Conservation (phyloP, 2,797 vertebrate genomes). For the Gadopsis marmoratus region DNA sequence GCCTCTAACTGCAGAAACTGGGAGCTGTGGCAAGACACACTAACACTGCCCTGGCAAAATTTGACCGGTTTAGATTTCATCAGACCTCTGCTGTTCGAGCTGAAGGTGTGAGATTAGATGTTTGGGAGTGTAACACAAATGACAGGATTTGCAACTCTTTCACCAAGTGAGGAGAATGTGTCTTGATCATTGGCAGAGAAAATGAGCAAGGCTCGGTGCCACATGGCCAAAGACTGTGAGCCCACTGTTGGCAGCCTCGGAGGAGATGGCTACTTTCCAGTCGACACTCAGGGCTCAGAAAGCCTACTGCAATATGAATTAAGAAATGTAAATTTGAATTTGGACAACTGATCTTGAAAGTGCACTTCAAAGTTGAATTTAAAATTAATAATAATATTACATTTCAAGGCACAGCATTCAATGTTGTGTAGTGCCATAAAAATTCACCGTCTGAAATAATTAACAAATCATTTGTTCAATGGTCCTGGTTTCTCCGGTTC, state of each 20-base stretch:
- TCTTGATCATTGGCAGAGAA: slow-evolving; percentile 76
- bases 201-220: slow-evolving; percentile 74
- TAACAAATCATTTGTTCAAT: slow-evolving; percentile 39
- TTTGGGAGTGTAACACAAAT: slow-evolving; percentile 66
- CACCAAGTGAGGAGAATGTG: slow-evolving; percentile 71
- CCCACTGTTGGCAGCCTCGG: slow-evolving; percentile 73
- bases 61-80: slow-evolving; percentile 53
- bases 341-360: slow-evolving; percentile 41
- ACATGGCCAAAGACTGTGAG: slow-evolving; percentile 81
- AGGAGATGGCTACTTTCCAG: slow-evolving; percentile 77
- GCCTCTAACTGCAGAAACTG: slow-evolving; percentile 30
- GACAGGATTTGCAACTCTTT: slow-evolving; percentile 74
- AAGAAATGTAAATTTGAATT: slow-evolving; percentile 59
- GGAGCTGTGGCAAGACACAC: slow-evolving; percentile 36
- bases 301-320: slow-evolving; percentile 52
- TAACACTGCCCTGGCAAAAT: slow-evolving; percentile 46
- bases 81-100: slow-evolving; percentile 54
- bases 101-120: slow-evolving; percentile 68
- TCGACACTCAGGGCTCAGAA: slow-evolving; percentile 63
- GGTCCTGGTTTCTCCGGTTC: slow-evolving; percentile 34
- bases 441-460: slow-evolving; percentile 49
- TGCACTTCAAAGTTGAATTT: slow-evolving; percentile 15
- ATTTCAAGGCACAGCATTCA: slow-evolving; percentile 22
- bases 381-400: slow-evolving; percentile 42
- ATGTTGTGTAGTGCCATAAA: slow-evolving; percentile 46